Conservation (phyloP, 2,888 invertebrate species). For the Eupithecia insigniata region DNA sequence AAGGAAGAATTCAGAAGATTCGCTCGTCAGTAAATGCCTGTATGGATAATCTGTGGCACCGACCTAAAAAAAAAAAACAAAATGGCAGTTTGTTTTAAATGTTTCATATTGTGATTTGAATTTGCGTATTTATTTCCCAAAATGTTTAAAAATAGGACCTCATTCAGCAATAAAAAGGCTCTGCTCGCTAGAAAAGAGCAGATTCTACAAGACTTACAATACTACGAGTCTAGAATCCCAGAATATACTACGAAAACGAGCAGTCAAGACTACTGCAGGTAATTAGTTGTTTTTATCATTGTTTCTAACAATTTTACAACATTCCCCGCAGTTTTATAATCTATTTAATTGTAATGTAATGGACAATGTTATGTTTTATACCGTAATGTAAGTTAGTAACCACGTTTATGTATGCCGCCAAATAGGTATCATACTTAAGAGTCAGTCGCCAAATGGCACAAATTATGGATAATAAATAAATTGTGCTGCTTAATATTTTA, state of each 20-base stretch:
- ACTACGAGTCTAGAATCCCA: constrained; percentile 62
- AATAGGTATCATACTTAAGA: too few relatives aligned
- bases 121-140: constrained; percentile 14
- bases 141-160: constrained; percentile 24
- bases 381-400: too few relatives aligned
- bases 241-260: constrained; percentile 45
- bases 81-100: constrained; percentile 26
- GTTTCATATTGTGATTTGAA: constrained; percentile 9
- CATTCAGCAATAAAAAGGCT: constrained; percentile 52
- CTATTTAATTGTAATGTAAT: too few relatives aligned
- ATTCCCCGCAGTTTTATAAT: background rate
- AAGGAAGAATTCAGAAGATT: too few relatives aligned
- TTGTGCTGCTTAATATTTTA: too few relatives aligned
- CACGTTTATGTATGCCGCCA: background rate
- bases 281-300: background rate
- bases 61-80: too few relatives aligned
- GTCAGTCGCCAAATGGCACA: too few relatives aligned
- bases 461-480: too few relatives aligned
- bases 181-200: constrained; percentile 60
- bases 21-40: too few relatives aligned
- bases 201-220: constrained; percentile 60
- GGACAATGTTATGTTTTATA: too few relatives aligned
- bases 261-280: constrained; percentile 5
- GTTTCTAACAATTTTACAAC: background rate
- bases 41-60: too few relatives aligned